These are phyloP conservation scores for Drosophila truncata DNA, from an alignment of 1,140 invertebrate species.

Conservation along the genomic window DNA sequence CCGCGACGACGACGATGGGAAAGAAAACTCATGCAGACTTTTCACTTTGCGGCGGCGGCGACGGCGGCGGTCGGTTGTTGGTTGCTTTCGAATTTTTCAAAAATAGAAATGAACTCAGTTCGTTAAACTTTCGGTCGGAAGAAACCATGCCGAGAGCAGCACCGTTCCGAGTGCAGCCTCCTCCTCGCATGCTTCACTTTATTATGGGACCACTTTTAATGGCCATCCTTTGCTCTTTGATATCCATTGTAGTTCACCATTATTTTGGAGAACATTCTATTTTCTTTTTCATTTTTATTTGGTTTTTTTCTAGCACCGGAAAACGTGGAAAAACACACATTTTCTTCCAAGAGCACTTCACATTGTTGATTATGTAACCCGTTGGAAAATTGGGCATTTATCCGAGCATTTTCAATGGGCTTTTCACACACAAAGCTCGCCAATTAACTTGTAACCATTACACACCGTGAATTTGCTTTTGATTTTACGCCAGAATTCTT, in stretches of 20 bases:
- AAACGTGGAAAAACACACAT: conserved; percentile 73
- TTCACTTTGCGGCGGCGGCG: conserved; percentile 65
- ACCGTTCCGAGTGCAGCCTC: conserved; percentile 46
- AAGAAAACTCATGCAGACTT: conserved; percentile 74
- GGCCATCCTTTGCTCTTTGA: conserved; percentile 42
- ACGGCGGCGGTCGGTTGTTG: conserved; percentile 44
- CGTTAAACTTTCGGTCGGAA: conserved; percentile 83
- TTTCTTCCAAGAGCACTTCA: conserved; percentile 51
- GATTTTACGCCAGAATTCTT: conserved; percentile 50
- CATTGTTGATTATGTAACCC: conserved; percentile 73
- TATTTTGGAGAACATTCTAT: conserved; percentile 41
- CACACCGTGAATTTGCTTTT: conserved; percentile 56
- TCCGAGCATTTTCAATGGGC: conserved; percentile 11
- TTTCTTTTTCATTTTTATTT: conserved; percentile 13
- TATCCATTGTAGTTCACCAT: conserved; percentile 37
- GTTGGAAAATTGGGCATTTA: conserved; percentile 54
- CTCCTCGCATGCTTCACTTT: conserved; percentile 44
- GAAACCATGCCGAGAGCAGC: conserved; percentile 65
- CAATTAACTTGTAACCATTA: conserved; percentile 42
- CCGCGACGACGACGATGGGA: conserved; percentile 18
- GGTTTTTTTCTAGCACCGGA: conserved; percentile 42
- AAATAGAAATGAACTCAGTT: conserved; percentile 86
- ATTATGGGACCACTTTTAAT: conserved; percentile 55
- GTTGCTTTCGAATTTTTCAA: conserved; percentile 79
- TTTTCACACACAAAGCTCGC: conserved; percentile 35